Conservation (phyloP, 2,888 invertebrate species). For the Cyclophora punctaria region DNA sequence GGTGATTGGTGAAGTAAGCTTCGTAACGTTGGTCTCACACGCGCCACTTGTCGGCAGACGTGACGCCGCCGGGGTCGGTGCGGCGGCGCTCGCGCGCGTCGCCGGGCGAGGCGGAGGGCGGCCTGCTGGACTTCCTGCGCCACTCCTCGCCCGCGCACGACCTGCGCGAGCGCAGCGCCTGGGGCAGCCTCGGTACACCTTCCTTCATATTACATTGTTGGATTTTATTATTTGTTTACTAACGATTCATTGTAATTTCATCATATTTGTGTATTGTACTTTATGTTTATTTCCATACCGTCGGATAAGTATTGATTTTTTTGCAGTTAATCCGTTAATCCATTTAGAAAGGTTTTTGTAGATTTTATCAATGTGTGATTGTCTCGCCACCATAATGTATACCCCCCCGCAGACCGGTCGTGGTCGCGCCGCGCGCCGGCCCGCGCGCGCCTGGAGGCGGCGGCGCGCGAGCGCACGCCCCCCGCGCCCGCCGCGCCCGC, state of each 20-base stretch:
- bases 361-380: too few relatives aligned
- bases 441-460: conserved; percentile 89
- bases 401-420: conserved; percentile 80
- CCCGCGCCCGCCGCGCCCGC: conserved; percentile 58
- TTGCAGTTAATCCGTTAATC: too few relatives aligned
- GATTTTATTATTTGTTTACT: too few relatives aligned
- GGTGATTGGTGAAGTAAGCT: too few relatives aligned
- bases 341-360: too few relatives aligned
- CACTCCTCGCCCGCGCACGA: conserved; percentile 81
- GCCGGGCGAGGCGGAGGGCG: conserved; percentile 82
- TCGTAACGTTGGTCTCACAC: background rate
- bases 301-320: too few relatives aligned
- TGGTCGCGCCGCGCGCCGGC: conserved; percentile 87
- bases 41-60: conserved; percentile 65
- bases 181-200: conserved; percentile 85
- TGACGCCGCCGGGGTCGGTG: conserved; percentile 92
- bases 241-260: too few relatives aligned
- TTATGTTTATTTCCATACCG: too few relatives aligned
- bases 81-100: conserved; percentile 87
- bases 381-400: too few relatives aligned
- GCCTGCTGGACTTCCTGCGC: conserved; percentile 89
- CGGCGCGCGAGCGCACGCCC: conserved; percentile 80
- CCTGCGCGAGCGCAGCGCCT: conserved; percentile 84
- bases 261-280: too few relatives aligned
- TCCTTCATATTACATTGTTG: too few relatives aligned